Conservation (phyloP, 2,113 vertebrate species). For the Ctenomys sociabilis region DNA sequence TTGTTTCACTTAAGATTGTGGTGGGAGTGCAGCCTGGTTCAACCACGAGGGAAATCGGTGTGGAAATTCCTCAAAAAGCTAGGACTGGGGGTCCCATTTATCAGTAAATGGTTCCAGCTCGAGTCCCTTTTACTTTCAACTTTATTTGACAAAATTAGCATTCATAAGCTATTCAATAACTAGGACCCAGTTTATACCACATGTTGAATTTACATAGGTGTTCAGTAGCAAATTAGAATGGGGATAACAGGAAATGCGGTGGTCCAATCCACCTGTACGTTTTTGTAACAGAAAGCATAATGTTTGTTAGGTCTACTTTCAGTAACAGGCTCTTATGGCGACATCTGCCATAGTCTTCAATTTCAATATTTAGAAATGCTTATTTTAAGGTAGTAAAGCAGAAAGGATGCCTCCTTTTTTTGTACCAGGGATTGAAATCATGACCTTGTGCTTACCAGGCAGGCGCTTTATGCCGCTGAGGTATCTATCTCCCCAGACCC, state of each 20-base stretch:
- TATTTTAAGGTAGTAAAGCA: conserved; percentile 84
- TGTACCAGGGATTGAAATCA: too few species aligned
- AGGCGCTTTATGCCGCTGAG: too few species aligned
- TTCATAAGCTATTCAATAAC: conserved; percentile 84
- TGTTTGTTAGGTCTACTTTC: conserved; percentile 76
- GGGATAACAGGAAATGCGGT: conserved; percentile 60
- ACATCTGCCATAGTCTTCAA: conserved; percentile 76
- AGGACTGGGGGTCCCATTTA: too few species aligned
- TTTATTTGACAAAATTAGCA: conserved; percentile 95
- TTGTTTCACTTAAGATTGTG: too few species aligned
- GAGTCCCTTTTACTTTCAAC: conserved; percentile 72
- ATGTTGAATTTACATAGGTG: conserved; percentile 83
- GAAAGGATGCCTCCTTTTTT: conserved; percentile 85
- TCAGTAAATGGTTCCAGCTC: too few species aligned
- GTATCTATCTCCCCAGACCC: too few species aligned
- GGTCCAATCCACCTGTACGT: conserved; percentile 61
- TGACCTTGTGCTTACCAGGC: too few species aligned
- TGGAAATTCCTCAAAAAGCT: too few species aligned
- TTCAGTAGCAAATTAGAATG: conserved; percentile 85
- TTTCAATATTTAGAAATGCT: conserved; percentile 83
- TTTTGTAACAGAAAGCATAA: conserved; percentile 74
- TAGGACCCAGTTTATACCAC: conserved; percentile 85
- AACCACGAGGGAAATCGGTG: too few species aligned
- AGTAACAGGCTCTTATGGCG: conserved; percentile 76
- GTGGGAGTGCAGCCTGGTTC: too few species aligned